Percentiles rank a stretch among this genome's conserved stretches.
These are phyloP conservation scores for Mionectes olivaceus DNA, from an alignment of 2,797 vertebrate genomes.

Conservation along the genomic window DNA sequence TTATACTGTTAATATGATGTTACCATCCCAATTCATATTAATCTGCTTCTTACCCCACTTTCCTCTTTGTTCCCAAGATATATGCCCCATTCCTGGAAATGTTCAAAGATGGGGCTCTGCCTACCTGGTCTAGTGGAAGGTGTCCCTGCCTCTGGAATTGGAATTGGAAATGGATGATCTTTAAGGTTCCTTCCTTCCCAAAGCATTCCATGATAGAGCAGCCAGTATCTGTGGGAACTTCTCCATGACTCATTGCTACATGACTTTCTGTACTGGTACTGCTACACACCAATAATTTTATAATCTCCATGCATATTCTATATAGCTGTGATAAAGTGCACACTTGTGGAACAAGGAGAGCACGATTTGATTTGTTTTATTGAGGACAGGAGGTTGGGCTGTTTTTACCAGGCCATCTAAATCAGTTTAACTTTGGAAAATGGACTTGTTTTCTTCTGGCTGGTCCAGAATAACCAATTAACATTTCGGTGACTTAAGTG, in stretches of 20 bases:
- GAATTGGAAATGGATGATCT: neutral
- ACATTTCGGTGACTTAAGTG: neutral
- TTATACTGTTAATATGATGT: neutral
- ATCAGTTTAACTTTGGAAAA: constrained; percentile 16
- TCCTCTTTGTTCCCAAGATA: neutral
- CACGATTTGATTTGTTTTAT: neutral
- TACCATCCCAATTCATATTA: neutral
- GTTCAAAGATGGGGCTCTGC: neutral
- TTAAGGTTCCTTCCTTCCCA: neutral
- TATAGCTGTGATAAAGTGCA: neutral
- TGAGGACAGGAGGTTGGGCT: neutral
- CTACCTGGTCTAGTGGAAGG: neutral
- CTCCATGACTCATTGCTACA: neutral
- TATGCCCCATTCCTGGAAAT: neutral
- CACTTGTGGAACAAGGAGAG: neutral
- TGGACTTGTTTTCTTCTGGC: neutral
- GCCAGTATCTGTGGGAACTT: neutral
- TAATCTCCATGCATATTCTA: neutral
- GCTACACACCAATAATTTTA: neutral
- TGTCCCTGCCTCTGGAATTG: neutral
- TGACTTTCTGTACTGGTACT: neutral
- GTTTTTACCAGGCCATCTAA: neutral
- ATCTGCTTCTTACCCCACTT: neutral
- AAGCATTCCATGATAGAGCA: neutral
- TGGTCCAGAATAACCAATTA: constrained; percentile 7